These are phyloP conservation scores for Acleris sparsana DNA, from an alignment of 2,888 invertebrate species.

Conservation along the genomic window DNA sequence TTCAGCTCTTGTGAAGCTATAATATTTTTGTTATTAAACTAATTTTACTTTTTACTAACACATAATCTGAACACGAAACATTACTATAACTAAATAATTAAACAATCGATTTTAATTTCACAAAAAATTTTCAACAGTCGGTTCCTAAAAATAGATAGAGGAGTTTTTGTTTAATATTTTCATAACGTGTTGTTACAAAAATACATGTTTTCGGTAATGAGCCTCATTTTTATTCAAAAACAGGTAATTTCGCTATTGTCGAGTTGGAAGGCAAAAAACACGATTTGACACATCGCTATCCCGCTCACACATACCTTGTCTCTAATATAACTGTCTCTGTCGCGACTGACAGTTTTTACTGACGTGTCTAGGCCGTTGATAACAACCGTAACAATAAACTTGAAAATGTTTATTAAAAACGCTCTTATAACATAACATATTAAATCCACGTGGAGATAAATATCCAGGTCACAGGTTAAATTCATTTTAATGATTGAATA, in stretches of 20 bases:
- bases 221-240: constrained; percentile 28
- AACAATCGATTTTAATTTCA: neutral
- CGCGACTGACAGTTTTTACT: constrained; percentile 70
- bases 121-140: neutral
- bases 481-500: constrained; percentile 13
- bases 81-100: neutral
- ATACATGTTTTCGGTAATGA: constrained; percentile 9
- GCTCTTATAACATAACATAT: constrained; percentile 61
- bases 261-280: constrained; percentile 75
- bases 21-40: no score
- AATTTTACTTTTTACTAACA: no score
- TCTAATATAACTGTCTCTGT: constrained; percentile 51
- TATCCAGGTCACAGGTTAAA: constrained; percentile 4
- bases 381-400: constrained; percentile 67
- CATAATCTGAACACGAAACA: no score
- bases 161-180: neutral
- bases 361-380: constrained; percentile 73
- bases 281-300: constrained; percentile 51
- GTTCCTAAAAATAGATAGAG: neutral
- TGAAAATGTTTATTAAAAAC: constrained; percentile 47
- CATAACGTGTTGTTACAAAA: neutral
- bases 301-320: constrained; percentile 47
- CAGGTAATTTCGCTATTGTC: constrained; percentile 50
- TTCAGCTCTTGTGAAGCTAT: no score
- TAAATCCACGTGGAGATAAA: constrained; percentile 13